Evolutionary conservation across 1,140 invertebrate genomes (phyloP).

Genomic region (Melitaea cinxia): DNA sequence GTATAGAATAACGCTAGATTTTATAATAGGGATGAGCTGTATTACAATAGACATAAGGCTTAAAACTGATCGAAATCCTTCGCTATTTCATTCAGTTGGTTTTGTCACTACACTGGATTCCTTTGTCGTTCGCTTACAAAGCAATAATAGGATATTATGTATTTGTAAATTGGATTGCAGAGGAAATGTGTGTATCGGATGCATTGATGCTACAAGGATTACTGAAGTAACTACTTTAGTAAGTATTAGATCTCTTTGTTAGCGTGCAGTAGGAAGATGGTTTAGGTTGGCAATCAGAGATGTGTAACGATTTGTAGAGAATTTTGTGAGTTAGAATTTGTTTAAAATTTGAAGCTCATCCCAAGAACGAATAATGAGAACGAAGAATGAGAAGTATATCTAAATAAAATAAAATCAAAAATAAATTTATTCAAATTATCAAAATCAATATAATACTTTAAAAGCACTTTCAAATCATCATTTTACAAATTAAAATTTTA

Average conservation of each 20-base stretch:
- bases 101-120: constrained; percentile 3
- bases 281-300: not conserved
- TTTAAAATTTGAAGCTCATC: too few species aligned
- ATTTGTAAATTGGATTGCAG: constrained; percentile 23
- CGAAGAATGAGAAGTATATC: too few species aligned
- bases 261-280: not conserved
- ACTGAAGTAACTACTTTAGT: constrained; percentile 9
- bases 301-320: not conserved
- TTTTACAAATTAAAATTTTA: too few species aligned
- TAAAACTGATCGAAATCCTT: not conserved
- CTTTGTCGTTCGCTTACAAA: constrained; percentile 22
- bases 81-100: not conserved
- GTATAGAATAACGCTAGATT: too few species aligned
- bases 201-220: not conserved
- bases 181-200: constrained; percentile 17
- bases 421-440: too few species aligned
- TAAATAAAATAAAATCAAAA: too few species aligned
- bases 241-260: constrained; percentile 10
- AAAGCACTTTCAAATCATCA: too few species aligned
- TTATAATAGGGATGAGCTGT: too few species aligned
- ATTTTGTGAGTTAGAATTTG: too few species aligned
- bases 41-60: not conserved
- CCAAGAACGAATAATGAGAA: too few species aligned
- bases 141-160: constrained; percentile 28
- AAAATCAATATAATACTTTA: too few species aligned